Conservation (phyloP, 2,113 vertebrate genomes). For the Orientallactaga bullata region DNA sequence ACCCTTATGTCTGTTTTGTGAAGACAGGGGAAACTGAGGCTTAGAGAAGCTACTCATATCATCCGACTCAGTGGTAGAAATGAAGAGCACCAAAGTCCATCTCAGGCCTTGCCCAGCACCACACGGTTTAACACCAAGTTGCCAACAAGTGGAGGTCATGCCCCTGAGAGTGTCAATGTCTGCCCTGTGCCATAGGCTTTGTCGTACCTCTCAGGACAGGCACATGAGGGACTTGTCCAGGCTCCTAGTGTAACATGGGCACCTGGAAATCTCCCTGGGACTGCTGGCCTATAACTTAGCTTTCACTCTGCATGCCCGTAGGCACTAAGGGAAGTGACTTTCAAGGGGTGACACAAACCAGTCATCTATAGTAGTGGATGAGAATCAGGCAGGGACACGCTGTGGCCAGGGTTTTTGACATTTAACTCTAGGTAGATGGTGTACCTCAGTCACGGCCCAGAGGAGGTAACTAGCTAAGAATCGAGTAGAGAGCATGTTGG, state of each 20-base stretch:
- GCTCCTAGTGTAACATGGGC: background rate
- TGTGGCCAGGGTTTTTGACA: background rate
- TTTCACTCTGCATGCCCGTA: background rate
- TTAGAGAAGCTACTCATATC: background rate
- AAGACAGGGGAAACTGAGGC: background rate
- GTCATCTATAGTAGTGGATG: background rate
- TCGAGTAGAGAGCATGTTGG: background rate
- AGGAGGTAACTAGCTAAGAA: background rate
- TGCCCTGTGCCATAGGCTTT: background rate
- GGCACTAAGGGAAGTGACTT: background rate
- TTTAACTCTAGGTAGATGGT: background rate
- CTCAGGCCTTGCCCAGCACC: background rate
- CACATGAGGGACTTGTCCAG: background rate
- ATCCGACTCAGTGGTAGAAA: background rate
- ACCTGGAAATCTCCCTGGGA: background rate
- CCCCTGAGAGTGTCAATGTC: too few species aligned
- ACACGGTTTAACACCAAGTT: too few species aligned
- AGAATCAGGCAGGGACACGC: background rate
- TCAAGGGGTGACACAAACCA: background rate
- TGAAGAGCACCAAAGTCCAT: background rate
- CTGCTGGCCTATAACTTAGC: background rate
- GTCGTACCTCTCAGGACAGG: accelerated
- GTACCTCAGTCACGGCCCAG: background rate
- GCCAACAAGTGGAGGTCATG: background rate
- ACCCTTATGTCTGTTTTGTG: background rate